These are phyloP conservation scores for Zygothrica quintamaculata DNA, from an alignment of 2,888 invertebrate species.

Conservation along the genomic window DNA sequence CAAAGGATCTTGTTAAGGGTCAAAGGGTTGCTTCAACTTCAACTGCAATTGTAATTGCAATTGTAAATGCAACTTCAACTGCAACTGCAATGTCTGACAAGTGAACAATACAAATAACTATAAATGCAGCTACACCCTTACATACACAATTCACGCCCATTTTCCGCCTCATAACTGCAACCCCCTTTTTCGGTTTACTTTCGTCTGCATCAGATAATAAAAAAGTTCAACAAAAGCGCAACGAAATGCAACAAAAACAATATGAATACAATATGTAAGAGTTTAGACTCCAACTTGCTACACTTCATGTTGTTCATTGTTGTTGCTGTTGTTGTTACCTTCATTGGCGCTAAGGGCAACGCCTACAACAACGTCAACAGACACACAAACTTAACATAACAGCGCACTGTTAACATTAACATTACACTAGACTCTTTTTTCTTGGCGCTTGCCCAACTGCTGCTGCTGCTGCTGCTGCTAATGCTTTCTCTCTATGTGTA, in stretches of 20 bases:
- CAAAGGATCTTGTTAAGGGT: neutral
- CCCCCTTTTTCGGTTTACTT: slow-evolving; percentile 37
- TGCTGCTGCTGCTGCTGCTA: slow-evolving; percentile 17
- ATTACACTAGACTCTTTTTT: slow-evolving; percentile 45
- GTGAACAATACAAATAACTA: slow-evolving; percentile 46
- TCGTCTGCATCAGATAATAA: slow-evolving; percentile 71
- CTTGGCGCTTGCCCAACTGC: slow-evolving; percentile 52
- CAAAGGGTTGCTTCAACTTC: slow-evolving; percentile 9
- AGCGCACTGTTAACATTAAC: slow-evolving; percentile 49
- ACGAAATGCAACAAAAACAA: slow-evolving; percentile 15
- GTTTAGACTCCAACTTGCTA: no score
- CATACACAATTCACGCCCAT: neutral
- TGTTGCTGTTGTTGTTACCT: slow-evolving; percentile 1
- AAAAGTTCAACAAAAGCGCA: slow-evolving; percentile 45
- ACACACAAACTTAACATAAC: slow-evolving; percentile 47
- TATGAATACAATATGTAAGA: neutral
- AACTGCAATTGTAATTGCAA: slow-evolving; percentile 18
- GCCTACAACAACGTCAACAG: slow-evolving; percentile 51
- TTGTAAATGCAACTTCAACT: slow-evolving; percentile 22
- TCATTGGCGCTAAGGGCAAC: slow-evolving; percentile 46
- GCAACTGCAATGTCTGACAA: slow-evolving; percentile 26
- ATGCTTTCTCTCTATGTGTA: slow-evolving; percentile 10
- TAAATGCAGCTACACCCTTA: slow-evolving; percentile 6
- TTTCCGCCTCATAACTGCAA: slow-evolving; percentile 18
- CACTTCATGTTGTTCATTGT: no score